Base-by-base conservation (phyloP, 2,888 invertebrate genomes). In the Erebia epiphron region DNA sequence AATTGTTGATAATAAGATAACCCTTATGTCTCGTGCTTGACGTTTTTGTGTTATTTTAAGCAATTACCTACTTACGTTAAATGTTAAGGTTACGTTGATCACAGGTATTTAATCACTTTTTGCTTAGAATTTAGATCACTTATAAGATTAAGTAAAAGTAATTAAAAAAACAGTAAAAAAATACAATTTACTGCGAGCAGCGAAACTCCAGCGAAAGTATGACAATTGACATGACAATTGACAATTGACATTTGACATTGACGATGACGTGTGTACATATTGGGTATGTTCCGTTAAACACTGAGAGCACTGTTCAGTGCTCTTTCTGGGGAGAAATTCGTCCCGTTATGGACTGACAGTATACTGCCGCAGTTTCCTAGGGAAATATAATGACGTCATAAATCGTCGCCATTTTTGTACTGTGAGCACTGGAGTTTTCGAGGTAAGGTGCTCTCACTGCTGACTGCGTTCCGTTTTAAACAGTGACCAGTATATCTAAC, bases 1-100 rank as follows among this genome's bases (percentile, higher is more conserved):
- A 56, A 57, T 26, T 60, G 43, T 61, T 61, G 43, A 18, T 43
- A 11, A 13, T 13, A 43, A 49, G 62, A 62, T 62, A 62, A 62
- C 62, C 62, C 49, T 49, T 14, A 21, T 49, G 49, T 49, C 21
- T 13, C 46, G 21, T 21, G 62, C 13, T 16, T 43, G 18, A 46
- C 46, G 61, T 49, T 21, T 49, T 21, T 2, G 16, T 49, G 21
- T 49, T 46, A 49, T 21, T 3, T 10, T n/a, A 5, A 4, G 54
- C 13, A 21, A 49, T 16, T 16, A 49, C 62, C 26, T 62, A 62
- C 62, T 62, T 62, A 62, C 62, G 14, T 62, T 49, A 14, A 14
- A 21, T 8, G 43, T 43, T 43, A 18, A 5, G 46, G 46, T 14
- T 46, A 13, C 46, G 61, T 46, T 43, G 18, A 46, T 61, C 61